Evolutionary conservation across 2,888 invertebrate species (phyloP), one percentile per base, ranked within the genome.

Genomic region (Odontocolon sp.): DNA sequence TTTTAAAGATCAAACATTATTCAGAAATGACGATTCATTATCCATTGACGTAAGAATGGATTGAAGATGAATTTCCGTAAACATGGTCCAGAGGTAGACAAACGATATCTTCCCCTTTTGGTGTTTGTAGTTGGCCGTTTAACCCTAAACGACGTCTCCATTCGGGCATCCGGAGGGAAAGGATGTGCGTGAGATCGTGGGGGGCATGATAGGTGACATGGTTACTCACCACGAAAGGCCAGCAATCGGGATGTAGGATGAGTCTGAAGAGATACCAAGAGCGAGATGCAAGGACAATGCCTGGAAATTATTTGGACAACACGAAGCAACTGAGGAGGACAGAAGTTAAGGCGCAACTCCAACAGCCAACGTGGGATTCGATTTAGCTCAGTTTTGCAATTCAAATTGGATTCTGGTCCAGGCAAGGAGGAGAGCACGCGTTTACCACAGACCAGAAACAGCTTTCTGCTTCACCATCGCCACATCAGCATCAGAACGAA

Each of bases 381-480:
- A 77, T 76, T 80, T 68, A 69, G 66, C 64, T 77, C 69, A 57
- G 70, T 80, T 89, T 89, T 86, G 89, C 88, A 89, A 89, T 89
- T 89, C 87, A 88, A 88, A 89, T 81, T 85, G 79, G 11, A 33
- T 28, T 42, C 31, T 11, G 18, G 45, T 6, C 18, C 3, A 26
- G 2, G 54, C 36, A 38, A 31, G 33, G 36, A 40, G 42, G 50
- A 52, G 31, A 67, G 64, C 70, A 66, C 75, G 66, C 52, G 76
- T 47, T 45, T 14, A 6, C 42, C 9, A 47, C 9, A 56, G 31
- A 71, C 21, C 38, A 57, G 63, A 52, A 36, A 38, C 52, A 36
- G 59, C n/a, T n/a, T n/a, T n/a, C n/a, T n/a, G n/a, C n/a, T n/a
- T n/a, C n/a, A n/a, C n/a, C n/a, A n/a, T n/a, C n/a, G n/a, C n/a